Percentiles rank a stretch among this genome's conserved stretches.
These are phyloP conservation scores for Latrodectus elegans DNA, from an alignment of 2,888 invertebrate species.

Conservation along the genomic window DNA sequence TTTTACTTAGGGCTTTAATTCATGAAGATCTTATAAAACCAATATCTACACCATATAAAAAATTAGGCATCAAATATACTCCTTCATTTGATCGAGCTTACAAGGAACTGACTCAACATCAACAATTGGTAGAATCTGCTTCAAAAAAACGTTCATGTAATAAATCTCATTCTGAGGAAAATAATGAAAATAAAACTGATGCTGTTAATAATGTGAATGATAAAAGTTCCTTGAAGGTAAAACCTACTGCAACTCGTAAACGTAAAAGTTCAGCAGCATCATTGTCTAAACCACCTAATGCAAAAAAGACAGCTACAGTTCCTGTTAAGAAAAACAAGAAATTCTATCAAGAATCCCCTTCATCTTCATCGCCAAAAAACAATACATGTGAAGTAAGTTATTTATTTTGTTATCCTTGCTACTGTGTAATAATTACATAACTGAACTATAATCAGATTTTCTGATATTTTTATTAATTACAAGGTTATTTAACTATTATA, in stretches of 20 bases:
- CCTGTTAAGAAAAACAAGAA: conserved; percentile 62
- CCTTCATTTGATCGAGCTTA: conserved; percentile 78
- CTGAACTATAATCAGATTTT: too few relatives aligned
- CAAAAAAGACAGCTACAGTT: conserved; percentile 47
- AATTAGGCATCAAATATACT: conserved; percentile 64
- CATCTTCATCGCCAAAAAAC: conserved; percentile 69
- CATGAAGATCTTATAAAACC: conserved; percentile 82
- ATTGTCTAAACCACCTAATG: conserved; percentile 31
- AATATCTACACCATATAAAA: conserved; percentile 78
- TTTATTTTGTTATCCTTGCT: neutral
- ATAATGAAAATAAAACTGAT: neutral
- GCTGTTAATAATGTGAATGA: conserved; percentile 3
- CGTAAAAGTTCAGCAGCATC: conserved; percentile 17
- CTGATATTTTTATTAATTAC: too few relatives aligned
- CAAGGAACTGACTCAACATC: conserved; percentile 83
- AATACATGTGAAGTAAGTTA: conserved; percentile 30
- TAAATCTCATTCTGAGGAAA: conserved; percentile 1
- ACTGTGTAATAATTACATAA: too few relatives aligned
- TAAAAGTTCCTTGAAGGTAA: conserved; percentile 28
- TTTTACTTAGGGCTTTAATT: conserved; percentile 80
- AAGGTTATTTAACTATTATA: too few relatives aligned
- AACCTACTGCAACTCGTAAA: conserved; percentile 25
- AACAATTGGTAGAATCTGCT: conserved; percentile 74
- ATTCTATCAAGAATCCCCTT: conserved; percentile 70
- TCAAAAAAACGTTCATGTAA: conserved; percentile 12